Percentiles rank a stretch among this genome's conserved stretches.
phyloP scores from a whole-genome alignment of 2,113 vertebrate species.

The Carettochelys insculpta region DNA sequence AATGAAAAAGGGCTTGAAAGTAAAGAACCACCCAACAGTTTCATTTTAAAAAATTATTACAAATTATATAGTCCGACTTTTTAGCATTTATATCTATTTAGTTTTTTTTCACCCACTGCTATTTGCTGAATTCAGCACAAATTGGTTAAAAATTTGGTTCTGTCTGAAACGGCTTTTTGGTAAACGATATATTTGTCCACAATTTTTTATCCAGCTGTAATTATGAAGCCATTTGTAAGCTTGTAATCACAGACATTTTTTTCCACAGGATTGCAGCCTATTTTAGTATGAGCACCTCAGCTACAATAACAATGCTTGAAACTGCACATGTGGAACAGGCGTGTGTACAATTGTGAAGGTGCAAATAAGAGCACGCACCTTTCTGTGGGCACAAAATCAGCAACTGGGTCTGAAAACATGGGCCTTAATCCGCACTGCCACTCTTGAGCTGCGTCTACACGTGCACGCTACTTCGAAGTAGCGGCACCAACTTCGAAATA shows the following conservation, averaged over 20 bases:
- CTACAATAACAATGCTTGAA: neutral
- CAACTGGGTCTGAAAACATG: neutral
- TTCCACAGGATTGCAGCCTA: neutral
- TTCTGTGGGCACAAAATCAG: fast-evolving
- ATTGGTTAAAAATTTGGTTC: neutral
- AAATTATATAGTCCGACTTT: neutral
- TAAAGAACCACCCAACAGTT: neutral
- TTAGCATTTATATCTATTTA: neutral
- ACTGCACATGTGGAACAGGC: neutral
- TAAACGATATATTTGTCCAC: neutral
- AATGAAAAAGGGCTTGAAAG: neutral
- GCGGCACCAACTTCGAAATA: too few species aligned
- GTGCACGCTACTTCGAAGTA: too few species aligned
- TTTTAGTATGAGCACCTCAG: neutral
- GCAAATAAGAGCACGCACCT: neutral
- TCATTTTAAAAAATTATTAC: neutral
- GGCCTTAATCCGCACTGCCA: neutral
- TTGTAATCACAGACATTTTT: neutral
- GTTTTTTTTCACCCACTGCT: neutral
- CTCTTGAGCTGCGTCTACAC: neutral
- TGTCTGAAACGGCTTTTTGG: neutral
- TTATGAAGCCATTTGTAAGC: neutral
- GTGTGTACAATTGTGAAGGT: neutral
- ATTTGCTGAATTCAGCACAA: neutral
- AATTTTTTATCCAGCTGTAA: neutral